These are phyloP conservation scores for Phengaris arion DNA, from an alignment of 2,888 invertebrate species.

Conservation along the genomic window DNA sequence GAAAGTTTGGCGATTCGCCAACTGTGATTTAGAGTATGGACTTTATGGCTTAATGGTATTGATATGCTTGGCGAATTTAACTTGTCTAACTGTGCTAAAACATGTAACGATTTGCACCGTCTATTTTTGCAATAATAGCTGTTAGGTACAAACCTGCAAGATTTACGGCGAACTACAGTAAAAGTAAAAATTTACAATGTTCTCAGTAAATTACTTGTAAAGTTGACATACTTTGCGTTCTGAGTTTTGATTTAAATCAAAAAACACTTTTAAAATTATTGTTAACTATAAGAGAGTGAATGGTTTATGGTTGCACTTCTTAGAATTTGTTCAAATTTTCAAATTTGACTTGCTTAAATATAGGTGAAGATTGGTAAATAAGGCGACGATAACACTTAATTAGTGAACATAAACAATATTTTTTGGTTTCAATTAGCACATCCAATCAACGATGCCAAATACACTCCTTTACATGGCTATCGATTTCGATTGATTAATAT, in stretches of 20 bases:
- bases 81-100: background rate
- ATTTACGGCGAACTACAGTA: background rate
- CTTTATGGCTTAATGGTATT: slow-evolving; percentile 26
- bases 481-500: background rate
- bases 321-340: too few species aligned
- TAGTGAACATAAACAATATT: background rate
- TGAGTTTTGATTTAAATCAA: background rate
- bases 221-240: background rate
- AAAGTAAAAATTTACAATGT: background rate
- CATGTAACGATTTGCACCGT: background rate
- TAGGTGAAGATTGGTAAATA: too few species aligned
- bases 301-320: too few species aligned
- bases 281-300: too few species aligned
- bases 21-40: slow-evolving; percentile 24
- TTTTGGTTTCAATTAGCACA: background rate
- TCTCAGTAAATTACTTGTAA: background rate
- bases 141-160: background rate
- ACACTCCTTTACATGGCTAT: slow-evolving; percentile 10
- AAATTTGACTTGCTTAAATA: too few species aligned
- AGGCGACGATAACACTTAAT: too few species aligned
- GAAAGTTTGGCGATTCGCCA: slow-evolving; percentile 42
- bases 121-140: background rate
- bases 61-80: slow-evolving; percentile 19
- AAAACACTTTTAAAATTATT: too few species aligned
- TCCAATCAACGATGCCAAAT: background rate